These are phyloP conservation scores for Protonemura montana DNA, from an alignment of 2,888 invertebrate genomes.

Conservation along the genomic window DNA sequence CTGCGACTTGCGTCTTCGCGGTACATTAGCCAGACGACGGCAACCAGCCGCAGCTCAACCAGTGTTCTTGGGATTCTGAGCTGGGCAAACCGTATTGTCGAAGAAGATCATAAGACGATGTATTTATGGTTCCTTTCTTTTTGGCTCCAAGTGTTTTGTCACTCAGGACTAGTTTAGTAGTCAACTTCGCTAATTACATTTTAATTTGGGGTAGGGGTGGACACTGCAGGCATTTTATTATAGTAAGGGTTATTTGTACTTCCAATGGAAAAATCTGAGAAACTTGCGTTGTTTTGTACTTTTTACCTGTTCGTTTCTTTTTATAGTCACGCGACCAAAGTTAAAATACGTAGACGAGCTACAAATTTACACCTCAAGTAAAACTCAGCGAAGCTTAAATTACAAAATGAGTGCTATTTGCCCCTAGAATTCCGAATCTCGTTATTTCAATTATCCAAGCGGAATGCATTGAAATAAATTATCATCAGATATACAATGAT, in stretches of 20 bases:
- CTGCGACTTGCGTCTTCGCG: conserved; percentile 22
- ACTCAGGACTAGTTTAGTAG: no score
- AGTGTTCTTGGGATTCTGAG: background rate
- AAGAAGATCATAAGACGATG: no score
- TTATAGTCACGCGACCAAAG: background rate
- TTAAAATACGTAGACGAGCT: background rate
- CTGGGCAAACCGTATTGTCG: background rate
- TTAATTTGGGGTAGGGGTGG: no score
- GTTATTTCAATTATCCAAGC: conserved; percentile 16
- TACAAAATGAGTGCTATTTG: background rate
- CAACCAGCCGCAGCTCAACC: background rate
- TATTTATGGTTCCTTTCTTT: no score
- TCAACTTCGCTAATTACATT: no score
- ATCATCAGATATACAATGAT: background rate
- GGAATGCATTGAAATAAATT: conserved; percentile 7
- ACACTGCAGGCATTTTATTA: no score
- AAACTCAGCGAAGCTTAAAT: background rate
- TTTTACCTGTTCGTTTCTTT: background rate
- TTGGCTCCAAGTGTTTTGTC: no score
- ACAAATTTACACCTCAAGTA: background rate
- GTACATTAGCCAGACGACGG: background rate
- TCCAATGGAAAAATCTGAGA: no score
- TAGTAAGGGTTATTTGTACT: no score
- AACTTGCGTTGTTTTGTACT: no score
- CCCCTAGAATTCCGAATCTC: conserved; percentile 9